phyloP scores from a whole-genome alignment of 2,113 vertebrate genomes.

The Pseudopipra pipra region DNA sequence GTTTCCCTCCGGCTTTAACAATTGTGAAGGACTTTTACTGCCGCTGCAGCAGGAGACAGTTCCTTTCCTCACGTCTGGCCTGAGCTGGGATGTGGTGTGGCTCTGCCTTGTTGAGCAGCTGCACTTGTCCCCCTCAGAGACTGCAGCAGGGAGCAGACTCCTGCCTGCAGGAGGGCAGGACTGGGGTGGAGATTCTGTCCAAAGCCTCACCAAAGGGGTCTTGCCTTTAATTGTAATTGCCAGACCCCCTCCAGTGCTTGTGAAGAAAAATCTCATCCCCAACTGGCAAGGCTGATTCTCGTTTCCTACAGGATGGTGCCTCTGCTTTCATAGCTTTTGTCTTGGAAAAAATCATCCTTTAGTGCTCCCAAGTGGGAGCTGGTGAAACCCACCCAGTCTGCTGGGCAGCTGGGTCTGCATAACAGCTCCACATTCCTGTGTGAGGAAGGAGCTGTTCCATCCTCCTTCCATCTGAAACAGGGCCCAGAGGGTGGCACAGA shows the following conservation, averaged over 20 bases:
- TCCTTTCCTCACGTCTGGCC: not conserved
- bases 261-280: not conserved
- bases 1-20: not conserved
- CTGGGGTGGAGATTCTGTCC: not conserved
- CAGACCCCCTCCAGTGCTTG: not conserved
- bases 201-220: not conserved
- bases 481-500: not conserved
- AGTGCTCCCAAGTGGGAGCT: not conserved
- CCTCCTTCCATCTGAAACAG: not conserved
- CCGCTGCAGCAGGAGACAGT: not conserved
- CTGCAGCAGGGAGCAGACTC: not conserved
- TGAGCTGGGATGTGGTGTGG: not conserved
- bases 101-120: not conserved
- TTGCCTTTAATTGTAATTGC: not conserved
- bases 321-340: not conserved
- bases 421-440: not conserved
- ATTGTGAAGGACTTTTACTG: not conserved
- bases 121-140: not conserved
- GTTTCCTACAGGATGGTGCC: fast-evolving
- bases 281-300: not conserved
- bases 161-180: not conserved
- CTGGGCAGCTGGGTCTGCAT: not conserved
- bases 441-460: too few relatives aligned
- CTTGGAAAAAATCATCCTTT: not conserved
- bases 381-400: not conserved